Base-by-base conservation (phyloP, 2,113 vertebrate species). In the Macrotus californicus region DNA sequence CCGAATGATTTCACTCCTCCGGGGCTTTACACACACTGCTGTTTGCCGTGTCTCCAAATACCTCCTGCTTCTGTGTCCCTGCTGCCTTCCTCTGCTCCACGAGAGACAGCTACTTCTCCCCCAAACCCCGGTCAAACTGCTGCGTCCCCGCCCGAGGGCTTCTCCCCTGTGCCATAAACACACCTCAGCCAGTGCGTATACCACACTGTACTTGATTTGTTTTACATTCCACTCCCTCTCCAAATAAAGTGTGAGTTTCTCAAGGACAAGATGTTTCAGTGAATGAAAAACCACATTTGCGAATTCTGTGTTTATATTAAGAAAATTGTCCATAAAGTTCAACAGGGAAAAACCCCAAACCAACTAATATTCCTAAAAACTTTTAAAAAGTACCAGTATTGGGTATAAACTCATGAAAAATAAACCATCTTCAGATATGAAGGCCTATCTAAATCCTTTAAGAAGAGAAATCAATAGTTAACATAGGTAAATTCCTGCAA, bases 391-490 rank as follows among this genome's bases (percentile, higher is more conserved):
- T 86, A 70, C 3, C 22, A 80, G 21, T 48, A 94, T 2, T 88
- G 24, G 4, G 73, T 87, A 29, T 73, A 70, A 94, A 91, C 15
- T 92, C 48, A 82, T 95, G n/a, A 89, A 93, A 93, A 91, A 46
- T 75, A 94, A 92, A 89, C 39, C 19, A 6, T 95, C 56, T 89
- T 92, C 64, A 91, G 43, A 50, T 92, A 56, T n/a, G 41, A 77
- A 91, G 61, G 36, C 26, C 39, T 69, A 84, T 41, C 9, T 56
- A 95, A 93, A 91, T 85, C 26, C 31, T 76, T 91, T 84, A 85
- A 94, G 13, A 89, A 85, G 0, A 96, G 43, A 86, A 80, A 79
- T 85, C 14, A 77, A n/a, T 87, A 83, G 64, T 52, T 70, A 92
- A 91, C 36, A 80, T 89, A 94, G 48, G 46, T 9, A 61, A 26